Conservation (phyloP, 2,888 invertebrate species). For the Phalera bucephala region DNA sequence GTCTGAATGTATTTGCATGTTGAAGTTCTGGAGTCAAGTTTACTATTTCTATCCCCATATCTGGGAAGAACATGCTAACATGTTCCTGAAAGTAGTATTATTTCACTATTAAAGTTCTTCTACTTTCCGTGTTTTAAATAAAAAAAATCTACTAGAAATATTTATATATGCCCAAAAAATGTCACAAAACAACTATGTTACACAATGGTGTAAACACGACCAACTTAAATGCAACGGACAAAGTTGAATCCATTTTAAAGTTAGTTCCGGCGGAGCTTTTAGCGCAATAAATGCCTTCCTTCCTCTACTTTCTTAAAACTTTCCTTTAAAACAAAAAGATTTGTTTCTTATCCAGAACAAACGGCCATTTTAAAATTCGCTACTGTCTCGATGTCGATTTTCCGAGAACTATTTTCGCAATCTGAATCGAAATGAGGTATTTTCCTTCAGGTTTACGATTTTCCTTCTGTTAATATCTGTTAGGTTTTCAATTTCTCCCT, state of each 20-base stretch:
- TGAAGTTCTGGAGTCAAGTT: too few species aligned
- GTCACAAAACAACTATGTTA: too few species aligned
- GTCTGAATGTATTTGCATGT: too few species aligned
- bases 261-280: conserved; percentile 77
- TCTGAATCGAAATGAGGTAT: conserved; percentile 39
- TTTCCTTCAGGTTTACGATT: conserved; percentile 33
- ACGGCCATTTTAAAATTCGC: conserved; percentile 50
- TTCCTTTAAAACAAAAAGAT: conserved; percentile 79
- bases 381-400: conserved; percentile 33
- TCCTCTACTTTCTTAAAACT: conserved; percentile 79
- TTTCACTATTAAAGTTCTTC: too few species aligned
- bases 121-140: too few species aligned
- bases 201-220: conserved; percentile 49
- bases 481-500: too few species aligned
- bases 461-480: conserved; percentile 23
- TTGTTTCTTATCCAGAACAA: conserved; percentile 71
- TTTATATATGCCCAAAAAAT: too few species aligned
- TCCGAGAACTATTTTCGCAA: conserved; percentile 38
- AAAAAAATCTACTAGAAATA: too few species aligned
- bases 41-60: too few species aligned
- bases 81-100: too few species aligned
- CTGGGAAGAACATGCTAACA: too few species aligned
- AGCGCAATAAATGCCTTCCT: conserved; percentile 82
- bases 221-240: conserved; percentile 73
- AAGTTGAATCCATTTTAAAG: conserved; percentile 82